Base-by-base conservation (phyloP, 2,888 invertebrate genomes). In the Ashinkailepas kermadecensis region DNA sequence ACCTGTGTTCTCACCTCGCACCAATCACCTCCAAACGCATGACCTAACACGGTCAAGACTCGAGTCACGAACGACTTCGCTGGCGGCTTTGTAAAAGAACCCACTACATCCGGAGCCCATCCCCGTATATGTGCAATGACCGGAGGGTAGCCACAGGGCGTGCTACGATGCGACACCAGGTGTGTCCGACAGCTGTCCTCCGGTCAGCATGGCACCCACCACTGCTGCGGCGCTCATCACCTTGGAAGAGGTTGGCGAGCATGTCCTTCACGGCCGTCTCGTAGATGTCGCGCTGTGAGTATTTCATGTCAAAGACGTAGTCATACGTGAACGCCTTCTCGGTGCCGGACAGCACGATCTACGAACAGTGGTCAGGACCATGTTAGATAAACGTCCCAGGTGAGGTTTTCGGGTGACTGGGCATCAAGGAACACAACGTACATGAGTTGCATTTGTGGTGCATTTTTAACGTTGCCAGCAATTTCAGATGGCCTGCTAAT, bases 301-400 rank as follows among this genome's bases (percentile, higher is more conserved):
- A 90, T n/a, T 90, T 90, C 80, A 91, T 90, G 56, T 91, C 90
- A 85, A 95, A 95, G 0, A 95, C 95, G 89, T 92, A 91, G 87
- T 96, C 96, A 86, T 92, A 96, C 0, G 95, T 94, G 85, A 95
- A 96, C 0, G 92, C 90, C 84, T 93, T 91, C 80, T 92, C 92
- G 0, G 88, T 87, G 15, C 90, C 89, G 81, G 91, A 90, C 1
- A 95, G 90, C 81, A 92, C 81, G n/a, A 83, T 67, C 83, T 83
- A 82, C 25, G 56, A 78, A 39, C 23, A 21, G 10, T 11, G 65
- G n/a, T 15, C 23, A 39, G 39, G 39, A 39, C 39, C 39, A 39
- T 39, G 39, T 39, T 39, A 39, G 1, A 21, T 21, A 78, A 54
- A 10, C 7, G 23, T 70, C 12, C 12, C 39, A 25, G 8, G 70